phyloP scores from a whole-genome alignment of 2,113 vertebrate species.

The Rissa tridactyla region DNA sequence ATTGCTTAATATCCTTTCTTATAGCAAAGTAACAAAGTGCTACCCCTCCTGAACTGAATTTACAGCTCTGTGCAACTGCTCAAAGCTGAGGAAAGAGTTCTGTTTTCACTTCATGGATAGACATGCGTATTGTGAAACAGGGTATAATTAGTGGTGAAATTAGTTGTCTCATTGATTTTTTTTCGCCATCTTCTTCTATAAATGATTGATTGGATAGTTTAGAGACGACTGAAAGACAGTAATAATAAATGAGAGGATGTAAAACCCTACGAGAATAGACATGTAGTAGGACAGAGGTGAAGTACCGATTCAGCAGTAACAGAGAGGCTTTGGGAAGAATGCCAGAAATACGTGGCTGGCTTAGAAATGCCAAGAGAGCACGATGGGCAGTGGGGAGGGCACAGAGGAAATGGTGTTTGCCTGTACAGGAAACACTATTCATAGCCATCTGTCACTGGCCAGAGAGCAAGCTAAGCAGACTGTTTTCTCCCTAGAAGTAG shows the following conservation, averaged over 20 bases:
- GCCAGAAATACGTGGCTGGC: neutral
- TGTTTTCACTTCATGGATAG: neutral
- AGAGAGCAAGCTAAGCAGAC: neutral
- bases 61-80: neutral
- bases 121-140: neutral
- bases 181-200: neutral
- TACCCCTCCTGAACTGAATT: neutral
- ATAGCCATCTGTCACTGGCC: neutral
- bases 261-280: neutral
- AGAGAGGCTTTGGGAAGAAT: neutral
- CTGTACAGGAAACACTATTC: neutral
- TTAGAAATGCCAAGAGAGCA: rapidly evolving
- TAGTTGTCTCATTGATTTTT: neutral
- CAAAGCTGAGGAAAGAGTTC: neutral
- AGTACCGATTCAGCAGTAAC: neutral
- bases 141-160: neutral
- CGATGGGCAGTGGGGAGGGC: neutral
- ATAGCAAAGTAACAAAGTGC: neutral
- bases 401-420: neutral
- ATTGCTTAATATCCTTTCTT: neutral
- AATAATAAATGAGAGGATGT: neutral
- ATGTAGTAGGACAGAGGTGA: neutral
- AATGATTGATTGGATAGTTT: neutral
- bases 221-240: neutral
- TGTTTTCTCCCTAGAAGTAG: neutral